Percentiles rank a stretch among this genome's conserved stretches.
phyloP scores from a whole-genome alignment of 2,888 invertebrate species.

The Acronicta psi region DNA sequence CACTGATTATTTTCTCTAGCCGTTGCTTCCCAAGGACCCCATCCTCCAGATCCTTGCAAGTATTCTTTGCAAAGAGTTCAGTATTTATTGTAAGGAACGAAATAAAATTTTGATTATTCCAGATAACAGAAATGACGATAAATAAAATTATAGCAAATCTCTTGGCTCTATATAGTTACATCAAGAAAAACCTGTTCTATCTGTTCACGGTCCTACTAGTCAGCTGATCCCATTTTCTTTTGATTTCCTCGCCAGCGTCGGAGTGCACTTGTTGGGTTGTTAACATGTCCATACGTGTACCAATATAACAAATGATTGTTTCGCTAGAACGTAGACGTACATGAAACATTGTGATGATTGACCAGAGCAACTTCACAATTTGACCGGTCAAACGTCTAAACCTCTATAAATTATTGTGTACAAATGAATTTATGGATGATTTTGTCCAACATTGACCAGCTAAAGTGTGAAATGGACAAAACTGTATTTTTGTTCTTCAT shows the following conservation, averaged over 20 bases:
- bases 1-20: too few relatives aligned
- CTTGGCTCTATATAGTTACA: neutral
- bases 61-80: too few relatives aligned
- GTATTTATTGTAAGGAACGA: too few relatives aligned
- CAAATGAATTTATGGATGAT: constrained; percentile 3
- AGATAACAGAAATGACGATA: too few relatives aligned
- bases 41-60: too few relatives aligned
- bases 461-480: constrained; percentile 1
- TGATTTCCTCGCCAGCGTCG: constrained; percentile 53
- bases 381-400: constrained; percentile 3
- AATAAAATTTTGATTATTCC: too few relatives aligned
- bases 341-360: constrained; percentile 71
- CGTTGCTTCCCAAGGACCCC: too few relatives aligned
- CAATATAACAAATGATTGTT: constrained; percentile 34
- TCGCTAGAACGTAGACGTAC: constrained; percentile 45
- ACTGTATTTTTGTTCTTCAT: neutral
- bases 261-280: constrained; percentile 74
- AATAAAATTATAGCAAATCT: too few relatives aligned
- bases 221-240: constrained; percentile 54
- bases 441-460: constrained; percentile 5
- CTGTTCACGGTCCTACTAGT: constrained; percentile 39
- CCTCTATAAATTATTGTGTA: constrained; percentile 7
- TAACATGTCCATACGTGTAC: constrained; percentile 64
- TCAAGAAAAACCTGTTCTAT: neutral
- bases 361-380: constrained; percentile 57